Conservation (phyloP, 2,888 invertebrate genomes). For the Drosophila flavopinicola region DNA sequence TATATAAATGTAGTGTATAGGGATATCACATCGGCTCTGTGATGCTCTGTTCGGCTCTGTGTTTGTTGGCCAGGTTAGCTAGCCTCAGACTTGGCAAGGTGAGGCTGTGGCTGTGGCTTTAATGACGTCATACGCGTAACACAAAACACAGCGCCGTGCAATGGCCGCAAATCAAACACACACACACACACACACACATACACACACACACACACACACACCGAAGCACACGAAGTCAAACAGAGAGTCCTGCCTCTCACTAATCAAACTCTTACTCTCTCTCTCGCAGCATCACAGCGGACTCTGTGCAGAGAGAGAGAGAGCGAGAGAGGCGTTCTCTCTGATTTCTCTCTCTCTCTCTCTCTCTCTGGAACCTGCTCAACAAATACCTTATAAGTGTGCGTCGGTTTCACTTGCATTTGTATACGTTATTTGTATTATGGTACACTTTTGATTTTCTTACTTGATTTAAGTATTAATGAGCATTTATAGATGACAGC, state of each 20-base stretch:
- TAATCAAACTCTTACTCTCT: constrained; percentile 2
- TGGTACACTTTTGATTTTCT: constrained; percentile 77
- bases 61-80: constrained; percentile 21
- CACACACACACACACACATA: not conserved
- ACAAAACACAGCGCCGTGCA: constrained; percentile 61
- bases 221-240: not conserved
- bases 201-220: not conserved
- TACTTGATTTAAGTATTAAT: constrained; percentile 76
- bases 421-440: constrained; percentile 55
- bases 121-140: constrained; percentile 71
- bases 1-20: too few species aligned
- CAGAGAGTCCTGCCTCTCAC: not conserved
- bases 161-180: constrained; percentile 54
- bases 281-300: constrained; percentile 47
- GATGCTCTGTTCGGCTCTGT: too few species aligned
- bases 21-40: too few species aligned
- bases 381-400: constrained; percentile 35
- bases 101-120: constrained; percentile 59
- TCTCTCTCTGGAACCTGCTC: constrained; percentile 52
- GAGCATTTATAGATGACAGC: constrained; percentile 65
- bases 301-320: constrained; percentile 36
- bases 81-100: constrained; percentile 57
- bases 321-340: not conserved
- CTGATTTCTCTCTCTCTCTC: constrained; percentile 4
- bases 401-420: constrained; percentile 8